Conservation (phyloP, 2,888 invertebrate genomes). For the Clunio marinus region DNA sequence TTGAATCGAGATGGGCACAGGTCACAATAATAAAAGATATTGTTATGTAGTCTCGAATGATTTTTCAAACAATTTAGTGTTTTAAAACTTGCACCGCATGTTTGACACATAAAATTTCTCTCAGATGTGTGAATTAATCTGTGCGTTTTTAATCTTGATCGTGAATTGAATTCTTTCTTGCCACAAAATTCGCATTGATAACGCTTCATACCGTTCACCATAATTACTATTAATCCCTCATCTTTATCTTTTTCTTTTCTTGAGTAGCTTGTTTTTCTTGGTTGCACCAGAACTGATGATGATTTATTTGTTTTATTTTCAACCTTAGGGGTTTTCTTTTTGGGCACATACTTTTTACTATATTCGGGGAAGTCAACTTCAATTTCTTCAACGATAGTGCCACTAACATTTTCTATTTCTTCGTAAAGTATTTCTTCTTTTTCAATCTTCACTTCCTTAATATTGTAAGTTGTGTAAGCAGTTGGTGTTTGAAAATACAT, state of each 20-base stretch:
- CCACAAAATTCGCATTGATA: constrained; percentile 20
- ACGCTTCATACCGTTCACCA: neutral
- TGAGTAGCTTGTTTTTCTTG: neutral
- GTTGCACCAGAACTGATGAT: neutral
- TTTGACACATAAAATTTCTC: neutral
- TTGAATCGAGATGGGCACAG: constrained; percentile 5
- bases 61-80: constrained; percentile 21
- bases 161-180: neutral
- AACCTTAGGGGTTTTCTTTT: neutral
- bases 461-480: neutral
- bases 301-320: neutral
- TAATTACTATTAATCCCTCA: neutral
- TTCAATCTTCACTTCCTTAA: neutral
- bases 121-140: constrained; percentile 8
- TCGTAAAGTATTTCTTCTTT: neutral
- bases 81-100: constrained; percentile 27
- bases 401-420: neutral
- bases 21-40: constrained; percentile 15
- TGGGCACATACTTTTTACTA: too few species aligned
- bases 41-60: constrained; percentile 12
- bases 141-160: constrained; percentile 4
- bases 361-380: too few species aligned
- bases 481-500: neutral
- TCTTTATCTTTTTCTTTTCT: constrained; percentile 5
- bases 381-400: neutral